Evolutionary conservation across 1,140 invertebrate genomes (phyloP), one percentile per base, ranked within the genome.

Genomic region (Drosophila punjabiensis): DNA sequence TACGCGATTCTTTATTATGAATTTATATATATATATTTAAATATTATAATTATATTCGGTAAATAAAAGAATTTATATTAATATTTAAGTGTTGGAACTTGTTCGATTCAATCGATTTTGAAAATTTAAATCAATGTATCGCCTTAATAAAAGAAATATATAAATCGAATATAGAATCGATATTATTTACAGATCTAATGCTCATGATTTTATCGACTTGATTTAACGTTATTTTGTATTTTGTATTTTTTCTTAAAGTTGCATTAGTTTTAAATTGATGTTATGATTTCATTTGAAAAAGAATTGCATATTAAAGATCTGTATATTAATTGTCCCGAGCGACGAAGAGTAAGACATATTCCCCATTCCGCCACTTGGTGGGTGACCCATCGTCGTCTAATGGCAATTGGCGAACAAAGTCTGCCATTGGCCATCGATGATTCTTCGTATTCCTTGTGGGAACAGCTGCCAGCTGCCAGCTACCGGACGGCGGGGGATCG

Each of bases 401-500:
- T 28, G 39, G 59, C 43, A 67, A 45, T 67, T 32, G 39, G 39
- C 13, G 30, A 18, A 67, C 64, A 64, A 64, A 67, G 64, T 67
- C 59, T n/a, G 64, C n/a, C 13, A 28, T 45, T 45, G 64, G 64
- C 55, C 65, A 71, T 39, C 66, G 65, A 48, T 65, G 65, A 68
- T 65, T 68, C 59, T 35, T 33, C 30, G 48, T 50, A 68, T 47
- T 71, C 50, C 65, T 37, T 47, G 35, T 35, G 65, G 65, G 66
- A 71, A 37, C 68, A 71, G 32, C 32, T 64, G 9, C 28, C 39
- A 32, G 41, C 39, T 18, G 43, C 77, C 39, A 32, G 41, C 39
- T 18, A 37, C 77, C 33, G 39, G 41, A 58, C 45, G 39, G 14
- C 43, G 68, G 37, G 53, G 35, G 24, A 24, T 24, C 43, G 68